Evolutionary conservation across 2,797 vertebrate species (phyloP), one percentile per base, ranked within the genome.

Genomic region (Hippocampus kuda): DNA sequence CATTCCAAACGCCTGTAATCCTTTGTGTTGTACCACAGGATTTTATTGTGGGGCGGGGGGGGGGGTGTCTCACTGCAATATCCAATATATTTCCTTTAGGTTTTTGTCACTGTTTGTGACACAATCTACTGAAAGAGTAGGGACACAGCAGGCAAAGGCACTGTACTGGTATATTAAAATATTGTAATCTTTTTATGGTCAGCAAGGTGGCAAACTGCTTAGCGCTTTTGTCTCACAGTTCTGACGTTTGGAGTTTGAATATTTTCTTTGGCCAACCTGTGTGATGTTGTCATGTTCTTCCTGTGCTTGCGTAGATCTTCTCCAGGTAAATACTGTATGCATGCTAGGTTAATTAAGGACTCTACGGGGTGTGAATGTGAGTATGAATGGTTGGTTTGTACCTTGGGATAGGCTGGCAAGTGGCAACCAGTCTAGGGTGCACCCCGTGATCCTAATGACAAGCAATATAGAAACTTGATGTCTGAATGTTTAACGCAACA

Each of bases 1-100:
- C 65, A 51, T 49, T 56, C 16, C 9, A 8, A 69, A 59, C 27
- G 67, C 48, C 49, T 72, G 30, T 73, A 74, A 78, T 71, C 66
- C 70, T 41, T 67, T 67, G 63, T 77, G 48, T 53, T 56, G 34
- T 38, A 67, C 34, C 12, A 74, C 44, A 48, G 44, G 63, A 49
- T 65, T 65, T 65, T 48, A 65, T 46, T 44, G 44, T 15, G 44
- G 63, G 44, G 44, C 15, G 46, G 20, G 24, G 41, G 34, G 34
- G 6, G 34, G 3, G 42, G 46, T 13, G 24, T 48, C 38, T 65
- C 41, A 20, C 62, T 24, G 56, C 24, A 27, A 59, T 27, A 27
- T 27, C 13, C 5, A 27, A 59, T 26, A 30, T 30, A 30, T 27
- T 59, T 15, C 26, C 11, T 27, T 57, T 8, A 57, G 11, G n/a